A percentile compares a stretch with the other conserved stretches of the same genome.
Conservation (phyloP, 2,797 vertebrate species). For the Muscicapa striata region DNA sequence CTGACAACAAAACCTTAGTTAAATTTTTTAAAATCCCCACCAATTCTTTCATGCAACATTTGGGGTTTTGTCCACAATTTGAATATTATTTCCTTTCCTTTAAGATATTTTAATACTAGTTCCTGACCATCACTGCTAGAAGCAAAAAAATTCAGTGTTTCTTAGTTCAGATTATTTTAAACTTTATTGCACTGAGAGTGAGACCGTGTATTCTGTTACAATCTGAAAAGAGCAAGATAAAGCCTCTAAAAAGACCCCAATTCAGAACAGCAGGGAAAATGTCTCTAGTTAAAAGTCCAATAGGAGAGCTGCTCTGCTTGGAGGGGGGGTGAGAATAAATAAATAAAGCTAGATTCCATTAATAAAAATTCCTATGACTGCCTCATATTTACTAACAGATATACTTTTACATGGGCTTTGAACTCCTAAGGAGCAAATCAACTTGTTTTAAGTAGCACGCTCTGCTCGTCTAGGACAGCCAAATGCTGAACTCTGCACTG, state of each 20-base stretch:
- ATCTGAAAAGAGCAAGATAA: conserved; percentile 43
- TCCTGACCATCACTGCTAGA: not conserved
- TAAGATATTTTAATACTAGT: conserved; percentile 19
- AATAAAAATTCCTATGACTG: conserved; percentile 56
- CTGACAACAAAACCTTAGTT: not conserved
- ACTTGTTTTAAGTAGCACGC: conserved; percentile 34
- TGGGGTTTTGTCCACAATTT: conserved; percentile 2
- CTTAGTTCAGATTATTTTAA: conserved; percentile 33
- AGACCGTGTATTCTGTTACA: not conserved
- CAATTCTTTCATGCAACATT: conserved; percentile 37
- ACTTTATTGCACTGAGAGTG: not conserved
- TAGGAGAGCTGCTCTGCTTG: not conserved
- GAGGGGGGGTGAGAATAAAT: not conserved
- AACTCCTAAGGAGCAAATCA: conserved; percentile 40
- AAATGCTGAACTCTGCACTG: conserved; percentile 34
- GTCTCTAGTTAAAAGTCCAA: not conserved
- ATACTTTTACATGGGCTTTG: conserved; percentile 37
- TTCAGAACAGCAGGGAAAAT: conserved; percentile 5
- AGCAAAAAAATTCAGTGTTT: conserved; percentile 7
- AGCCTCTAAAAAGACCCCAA: conserved; percentile 30
- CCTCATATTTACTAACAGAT: conserved; percentile 54
- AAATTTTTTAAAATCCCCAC: not conserved
- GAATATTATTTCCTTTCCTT: conserved; percentile 31
- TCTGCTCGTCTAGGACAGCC: conserved; percentile 7
- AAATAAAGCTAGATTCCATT: conserved; percentile 32